A percentile compares a stretch with the other conserved stretches of the same genome.
Evolutionary conservation across 2,797 vertebrate species (phyloP).

Genomic region (Pangasius krempfi): DNA sequence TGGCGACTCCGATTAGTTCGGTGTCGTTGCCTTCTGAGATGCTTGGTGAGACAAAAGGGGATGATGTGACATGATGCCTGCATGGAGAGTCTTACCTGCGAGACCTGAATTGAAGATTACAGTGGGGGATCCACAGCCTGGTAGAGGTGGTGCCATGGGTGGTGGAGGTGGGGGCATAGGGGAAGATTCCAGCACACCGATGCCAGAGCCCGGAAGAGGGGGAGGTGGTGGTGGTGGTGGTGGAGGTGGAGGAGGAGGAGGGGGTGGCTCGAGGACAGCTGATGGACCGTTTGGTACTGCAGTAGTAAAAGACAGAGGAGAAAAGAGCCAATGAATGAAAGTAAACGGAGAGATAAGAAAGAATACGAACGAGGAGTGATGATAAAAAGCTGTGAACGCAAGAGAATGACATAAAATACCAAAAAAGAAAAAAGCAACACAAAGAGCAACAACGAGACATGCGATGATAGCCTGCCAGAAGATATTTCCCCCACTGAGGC

Average conservation of each 20-base stretch:
- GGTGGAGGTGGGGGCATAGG: conserved; percentile 83
- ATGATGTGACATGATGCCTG: neutral
- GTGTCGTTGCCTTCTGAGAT: neutral
- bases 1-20: neutral
- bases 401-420: neutral
- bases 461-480: neutral
- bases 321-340: neutral
- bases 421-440: neutral
- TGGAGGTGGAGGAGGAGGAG: conserved; percentile 70
- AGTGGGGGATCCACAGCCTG: conserved; percentile 87
- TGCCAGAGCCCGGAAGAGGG: conserved; percentile 65
- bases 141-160: conserved; percentile 87
- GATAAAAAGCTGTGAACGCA: neutral
- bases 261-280: conserved; percentile 61
- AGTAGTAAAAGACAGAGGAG: conserved; percentile 1
- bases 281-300: conserved; percentile 84
- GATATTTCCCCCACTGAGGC: conserved; percentile 34
- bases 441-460: neutral
- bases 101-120: conserved; percentile 97
- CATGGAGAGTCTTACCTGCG: conserved; percentile 80
- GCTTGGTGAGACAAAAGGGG: neutral
- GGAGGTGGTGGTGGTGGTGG: conserved; percentile 62
- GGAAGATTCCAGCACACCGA: conserved; percentile 57
- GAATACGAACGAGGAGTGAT: neutral
- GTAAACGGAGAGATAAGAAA: neutral